These are phyloP conservation scores for Hirundichthys speculiger DNA, from an alignment of 2,113 vertebrate species.

Conservation along the genomic window DNA sequence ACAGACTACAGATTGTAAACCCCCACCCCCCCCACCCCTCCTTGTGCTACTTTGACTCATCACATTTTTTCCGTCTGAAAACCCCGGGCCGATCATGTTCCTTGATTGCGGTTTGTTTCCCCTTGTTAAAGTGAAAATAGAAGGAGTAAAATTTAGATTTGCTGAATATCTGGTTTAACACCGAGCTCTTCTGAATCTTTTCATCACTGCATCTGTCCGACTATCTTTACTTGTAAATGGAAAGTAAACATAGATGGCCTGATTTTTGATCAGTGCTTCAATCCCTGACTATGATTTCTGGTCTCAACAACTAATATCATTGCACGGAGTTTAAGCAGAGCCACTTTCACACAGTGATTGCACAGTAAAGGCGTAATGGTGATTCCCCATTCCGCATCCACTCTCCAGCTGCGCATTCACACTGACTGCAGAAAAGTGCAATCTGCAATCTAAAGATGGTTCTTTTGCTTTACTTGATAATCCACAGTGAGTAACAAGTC, in stretches of 20 bases:
- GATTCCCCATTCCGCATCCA: too few species aligned
- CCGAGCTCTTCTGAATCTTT: not conserved
- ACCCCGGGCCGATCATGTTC: constrained; percentile 40
- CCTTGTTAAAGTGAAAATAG: constrained; percentile 52
- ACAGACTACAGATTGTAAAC: constrained; percentile 14
- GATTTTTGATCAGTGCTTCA: constrained; percentile 23
- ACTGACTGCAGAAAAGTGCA: too few species aligned
- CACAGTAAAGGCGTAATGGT: too few species aligned
- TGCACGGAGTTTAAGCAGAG: too few species aligned
- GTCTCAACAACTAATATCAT: not conserved
- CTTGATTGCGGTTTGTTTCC: constrained; percentile 50
- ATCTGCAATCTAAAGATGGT: too few species aligned
- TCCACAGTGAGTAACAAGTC: too few species aligned
- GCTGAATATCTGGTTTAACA: constrained; percentile 31
- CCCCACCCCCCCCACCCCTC: too few species aligned
- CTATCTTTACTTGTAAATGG: constrained; percentile 31
- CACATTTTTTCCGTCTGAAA: constrained; percentile 58
- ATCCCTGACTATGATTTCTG: not conserved
- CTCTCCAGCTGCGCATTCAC: too few species aligned
- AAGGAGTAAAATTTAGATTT: constrained; percentile 53
- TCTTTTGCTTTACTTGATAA: too few species aligned
- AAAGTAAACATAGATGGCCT: constrained; percentile 4
- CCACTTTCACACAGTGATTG: too few species aligned
- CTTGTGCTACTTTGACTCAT: constrained; percentile 40
- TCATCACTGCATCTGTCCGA: constrained; percentile 24